Base-by-base conservation (phyloP, 2,888 invertebrate genomes). In the Dinocampus coccinellae region DNA sequence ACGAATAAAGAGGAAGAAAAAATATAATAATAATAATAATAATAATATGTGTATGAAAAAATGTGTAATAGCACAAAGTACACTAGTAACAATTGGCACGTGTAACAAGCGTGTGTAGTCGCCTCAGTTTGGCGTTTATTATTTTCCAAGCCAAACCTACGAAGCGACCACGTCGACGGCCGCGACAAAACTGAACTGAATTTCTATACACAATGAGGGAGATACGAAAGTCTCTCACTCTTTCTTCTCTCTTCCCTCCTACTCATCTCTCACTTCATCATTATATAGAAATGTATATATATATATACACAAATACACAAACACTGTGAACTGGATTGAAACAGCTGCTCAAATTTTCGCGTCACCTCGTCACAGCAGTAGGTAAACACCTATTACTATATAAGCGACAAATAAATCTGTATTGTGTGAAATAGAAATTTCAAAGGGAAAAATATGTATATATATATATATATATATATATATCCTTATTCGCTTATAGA, bases 151-250 rank as follows among this genome's bases (percentile, higher is more conserved):
- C 66, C 57, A 70, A n/a, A 62, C 52, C 62, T 70, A 60, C 76
- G 75, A 76, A 64, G 72, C 74, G 74, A 74, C 76, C 75, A 73
- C 74, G 74, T 73, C 74, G 75, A 73, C 74, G 76, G 75, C 73
- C 77, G 77, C 77, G 74, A 70, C 76, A 66, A 74, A 75, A 77
- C 76, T 76, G 70, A 42, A 29, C 29, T 26, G 26, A 57, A 53
- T 16, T 47, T 47, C 47, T 7, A 47, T 47, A 16, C 39, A 16
- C 16, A 47, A 4, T 7, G 47, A 34, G 57, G 39, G 42, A 57
- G 57, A 39, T 42, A 39, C 42, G 20, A 57, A 57, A 67, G 67
- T 26, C 63, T 61, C 53, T 63, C 34, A 42, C 36, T 52, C 67
- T 33, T 69, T 65, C 57, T 61, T 70, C 70, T 61, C 47, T 16